Conservation (phyloP, 2,113 vertebrate species). For the Peromyscus leucopus region DNA sequence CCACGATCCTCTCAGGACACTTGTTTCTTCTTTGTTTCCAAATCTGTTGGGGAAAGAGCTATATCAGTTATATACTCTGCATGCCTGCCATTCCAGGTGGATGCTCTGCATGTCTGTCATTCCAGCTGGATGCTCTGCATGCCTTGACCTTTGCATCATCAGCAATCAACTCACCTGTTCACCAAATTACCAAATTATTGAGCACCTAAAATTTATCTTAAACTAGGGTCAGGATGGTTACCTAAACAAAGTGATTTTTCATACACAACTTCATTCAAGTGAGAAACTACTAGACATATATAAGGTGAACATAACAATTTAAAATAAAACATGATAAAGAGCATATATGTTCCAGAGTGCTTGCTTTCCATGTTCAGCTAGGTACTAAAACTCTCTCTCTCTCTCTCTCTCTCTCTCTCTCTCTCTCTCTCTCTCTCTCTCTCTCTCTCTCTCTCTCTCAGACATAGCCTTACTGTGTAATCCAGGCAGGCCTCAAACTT, state of each 20-base stretch:
- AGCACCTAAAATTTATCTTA: neutral
- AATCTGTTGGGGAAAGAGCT: neutral
- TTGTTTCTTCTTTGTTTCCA: neutral
- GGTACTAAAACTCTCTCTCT: neutral
- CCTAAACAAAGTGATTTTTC: neutral
- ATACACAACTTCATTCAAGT: neutral
- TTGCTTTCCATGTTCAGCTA: neutral
- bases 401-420: neutral
- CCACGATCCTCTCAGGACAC: neutral
- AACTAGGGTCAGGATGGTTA: neutral
- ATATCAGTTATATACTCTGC: neutral
- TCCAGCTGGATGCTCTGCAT: neutral
- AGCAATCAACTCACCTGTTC: neutral
- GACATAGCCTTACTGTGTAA: neutral
- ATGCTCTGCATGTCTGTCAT: neutral
- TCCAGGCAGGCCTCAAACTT: neutral
- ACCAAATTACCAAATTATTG: neutral
- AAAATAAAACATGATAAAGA: constrained; percentile 29
- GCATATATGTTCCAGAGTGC: neutral
- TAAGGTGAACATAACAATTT: neutral
- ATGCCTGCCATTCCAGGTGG: no score
- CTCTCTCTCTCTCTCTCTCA: neutral
- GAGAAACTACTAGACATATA: neutral
- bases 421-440: neutral
- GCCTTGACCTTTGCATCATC: neutral